Evolutionary conservation across 2,888 invertebrate genomes (phyloP).

Genomic region (Onthophagus sagittarius): DNA sequence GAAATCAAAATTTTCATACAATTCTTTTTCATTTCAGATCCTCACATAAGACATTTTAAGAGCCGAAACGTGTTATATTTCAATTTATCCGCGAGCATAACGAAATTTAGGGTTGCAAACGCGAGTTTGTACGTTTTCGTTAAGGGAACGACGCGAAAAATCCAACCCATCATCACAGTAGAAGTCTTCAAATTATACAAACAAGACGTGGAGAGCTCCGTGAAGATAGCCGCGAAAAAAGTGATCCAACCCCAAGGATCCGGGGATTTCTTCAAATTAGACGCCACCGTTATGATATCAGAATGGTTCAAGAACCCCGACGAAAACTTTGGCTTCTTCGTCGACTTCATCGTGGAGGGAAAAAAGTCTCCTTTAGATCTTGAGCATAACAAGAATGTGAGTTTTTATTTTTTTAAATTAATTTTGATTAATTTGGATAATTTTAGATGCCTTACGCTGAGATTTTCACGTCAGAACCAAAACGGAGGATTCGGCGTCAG

Average conservation of each 20-base stretch:
- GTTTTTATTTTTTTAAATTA: no score
- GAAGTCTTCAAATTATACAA: constrained; percentile 45
- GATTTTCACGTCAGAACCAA: constrained; percentile 54
- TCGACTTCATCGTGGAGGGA: constrained; percentile 64
- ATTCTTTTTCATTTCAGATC: no score
- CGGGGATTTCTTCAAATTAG: constrained; percentile 71
- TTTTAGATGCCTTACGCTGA: constrained; percentile 59
- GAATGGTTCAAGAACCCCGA: constrained; percentile 74
- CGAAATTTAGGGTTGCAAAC: constrained; percentile 64
- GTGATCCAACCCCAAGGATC: constrained; percentile 53
- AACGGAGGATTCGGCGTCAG: constrained; percentile 70
- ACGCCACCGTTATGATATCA: constrained; percentile 69
- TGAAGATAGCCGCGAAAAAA: constrained; percentile 45
- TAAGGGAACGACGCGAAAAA: constrained; percentile 49
- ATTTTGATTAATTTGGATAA: no score
- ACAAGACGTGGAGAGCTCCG: constrained; percentile 38
- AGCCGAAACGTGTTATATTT: constrained; percentile 68
- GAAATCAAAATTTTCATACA: no score
- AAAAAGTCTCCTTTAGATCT: constrained; percentile 30
- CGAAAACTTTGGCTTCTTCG: constrained; percentile 72
- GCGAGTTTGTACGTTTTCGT: constrained; percentile 70
- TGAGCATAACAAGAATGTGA: constrained; percentile 17
- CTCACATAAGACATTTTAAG: constrained; percentile 63
- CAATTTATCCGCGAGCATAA: constrained; percentile 65
- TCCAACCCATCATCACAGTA: constrained; percentile 43